Conservation (phyloP, 1,140 invertebrate genomes). For the Habropoda laboriosa region DNA sequence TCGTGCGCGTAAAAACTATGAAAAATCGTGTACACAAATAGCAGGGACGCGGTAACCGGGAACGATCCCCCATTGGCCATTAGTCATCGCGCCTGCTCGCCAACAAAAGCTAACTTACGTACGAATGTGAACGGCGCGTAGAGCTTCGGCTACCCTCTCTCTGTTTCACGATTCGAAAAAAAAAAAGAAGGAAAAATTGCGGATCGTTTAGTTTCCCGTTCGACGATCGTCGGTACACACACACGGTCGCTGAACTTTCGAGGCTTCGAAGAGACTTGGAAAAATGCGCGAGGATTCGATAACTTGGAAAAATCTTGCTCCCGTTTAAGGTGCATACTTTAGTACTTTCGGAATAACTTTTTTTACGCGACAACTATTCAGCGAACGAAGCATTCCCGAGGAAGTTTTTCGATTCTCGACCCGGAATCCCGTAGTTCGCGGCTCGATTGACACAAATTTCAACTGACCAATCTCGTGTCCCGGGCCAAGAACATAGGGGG, state of each 20-base stretch:
- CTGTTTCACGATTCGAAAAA: slow-evolving; percentile 29
- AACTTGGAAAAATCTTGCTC: neutral
- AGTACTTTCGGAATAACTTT: slow-evolving; percentile 27
- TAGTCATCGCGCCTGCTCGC: slow-evolving; percentile 63
- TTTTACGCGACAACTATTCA: no score
- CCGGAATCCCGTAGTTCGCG: slow-evolving; percentile 7
- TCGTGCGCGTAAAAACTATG: slow-evolving; percentile 61
- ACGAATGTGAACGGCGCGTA: neutral
- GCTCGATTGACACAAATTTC: slow-evolving; percentile 31
- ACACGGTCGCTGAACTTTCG: neutral
- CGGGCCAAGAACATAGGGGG: slow-evolving; percentile 9
- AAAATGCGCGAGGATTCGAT: neutral
- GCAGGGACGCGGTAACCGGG: slow-evolving; percentile 50
- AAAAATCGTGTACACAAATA: slow-evolving; percentile 68
- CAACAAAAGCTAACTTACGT: slow-evolving; percentile 69
- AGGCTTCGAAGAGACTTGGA: neutral
- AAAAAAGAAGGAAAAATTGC: no score
- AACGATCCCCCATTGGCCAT: slow-evolving; percentile 63
- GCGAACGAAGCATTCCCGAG: no score
- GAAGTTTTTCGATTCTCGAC: slow-evolving; percentile 39
- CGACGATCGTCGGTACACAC: neutral
- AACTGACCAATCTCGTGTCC: slow-evolving; percentile 45
- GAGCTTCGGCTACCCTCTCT: no score
- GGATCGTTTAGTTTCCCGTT: slow-evolving; percentile 45
- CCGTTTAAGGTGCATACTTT: neutral